Base-by-base conservation (phyloP, 2,113 vertebrate species). In the Typhlomys cinereus region DNA sequence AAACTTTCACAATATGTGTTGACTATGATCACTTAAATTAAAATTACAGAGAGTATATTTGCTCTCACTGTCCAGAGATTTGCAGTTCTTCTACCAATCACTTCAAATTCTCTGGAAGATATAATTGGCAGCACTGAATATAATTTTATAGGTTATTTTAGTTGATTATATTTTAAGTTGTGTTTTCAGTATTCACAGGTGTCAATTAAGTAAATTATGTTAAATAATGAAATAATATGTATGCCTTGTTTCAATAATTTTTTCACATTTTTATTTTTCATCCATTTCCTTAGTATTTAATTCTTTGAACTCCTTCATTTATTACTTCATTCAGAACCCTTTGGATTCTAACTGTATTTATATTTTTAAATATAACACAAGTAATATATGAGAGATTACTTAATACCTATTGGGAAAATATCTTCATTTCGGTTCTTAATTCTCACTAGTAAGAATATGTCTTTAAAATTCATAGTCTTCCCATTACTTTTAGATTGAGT, bases 381-480 rank as follows among this genome's bases (percentile, higher is more conserved):
- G 57, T 73, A 76, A 62, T 80, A 39, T 80, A 39, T 66, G 15
- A 59, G 59, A 94, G 44, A 15, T 94, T 54, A 73, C 57, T 7
- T 70, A 46, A 85, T 57, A n/a, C 6, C 5, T 39, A 0, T 76
- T 59, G 8, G 29, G 13, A 95, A 96, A 95, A 70, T 23, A 6
- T 10, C 12, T 84, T 78, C 27, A 11, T 61, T 71, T 50, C 92
- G 13, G 15, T 5, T 88, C 8, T 92, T 39, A 84, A 20, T 59
- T 61, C 15, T 61, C 41, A 14, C 18, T 89, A 12, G 46, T 73
- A 88, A n/a, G 92, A 90, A 93, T 90, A 93, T 85, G 90, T 89
- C 59, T 86, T 67, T 66, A 88, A 48, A 76, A 54, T 75, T 4
- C 74, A 39, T 23, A 88, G 36, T 2, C 14, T 21, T 46, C 31